Conservation (phyloP, 2,888 invertebrate genomes). For the Philereme vetulata region DNA sequence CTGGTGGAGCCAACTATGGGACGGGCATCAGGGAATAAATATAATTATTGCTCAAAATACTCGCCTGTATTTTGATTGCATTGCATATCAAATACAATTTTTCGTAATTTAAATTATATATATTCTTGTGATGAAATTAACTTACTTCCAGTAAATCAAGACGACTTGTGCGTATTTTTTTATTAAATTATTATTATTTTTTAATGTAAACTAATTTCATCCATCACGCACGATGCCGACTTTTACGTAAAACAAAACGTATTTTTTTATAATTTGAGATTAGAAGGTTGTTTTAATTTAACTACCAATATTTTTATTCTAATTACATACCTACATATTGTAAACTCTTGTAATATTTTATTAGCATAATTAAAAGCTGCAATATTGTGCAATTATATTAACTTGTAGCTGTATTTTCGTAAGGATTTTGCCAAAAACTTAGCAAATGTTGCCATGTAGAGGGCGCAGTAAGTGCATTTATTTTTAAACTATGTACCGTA, state of each 20-base stretch:
- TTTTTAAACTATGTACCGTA: conserved; percentile 63
- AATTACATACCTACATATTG: conserved; percentile 17
- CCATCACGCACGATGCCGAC: neutral
- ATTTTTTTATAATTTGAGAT: conserved; percentile 40
- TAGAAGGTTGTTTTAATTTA: conserved; percentile 53
- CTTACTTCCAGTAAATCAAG: conserved; percentile 26
- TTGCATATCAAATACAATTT: conserved; percentile 37
- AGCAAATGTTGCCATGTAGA: conserved; percentile 72
- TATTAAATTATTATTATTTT: conserved; percentile 26
- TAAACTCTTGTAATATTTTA: conserved; percentile 39
- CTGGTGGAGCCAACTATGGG: conserved; percentile 92
- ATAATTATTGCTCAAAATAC: conserved; percentile 63
- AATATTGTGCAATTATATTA: conserved; percentile 58
- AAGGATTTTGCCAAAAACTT: conserved; percentile 67
- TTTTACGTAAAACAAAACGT: conserved; percentile 27
- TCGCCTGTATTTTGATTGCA: conserved; percentile 42
- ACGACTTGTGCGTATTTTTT: conserved; percentile 20
- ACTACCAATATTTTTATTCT: conserved; percentile 43
- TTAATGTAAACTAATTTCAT: conserved; percentile 5
- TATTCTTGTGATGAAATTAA: conserved; percentile 23
- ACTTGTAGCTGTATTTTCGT: conserved; percentile 54
- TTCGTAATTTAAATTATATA: conserved; percentile 22
- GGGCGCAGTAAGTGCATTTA: conserved; percentile 74
- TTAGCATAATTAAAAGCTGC: conserved; percentile 26
- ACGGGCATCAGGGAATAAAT: conserved; percentile 87